Percentiles rank a stretch among this genome's conserved stretches.
phyloP scores from a whole-genome alignment of 92 coral and sea anemone genomes.

The Montipora capitata region DNA sequence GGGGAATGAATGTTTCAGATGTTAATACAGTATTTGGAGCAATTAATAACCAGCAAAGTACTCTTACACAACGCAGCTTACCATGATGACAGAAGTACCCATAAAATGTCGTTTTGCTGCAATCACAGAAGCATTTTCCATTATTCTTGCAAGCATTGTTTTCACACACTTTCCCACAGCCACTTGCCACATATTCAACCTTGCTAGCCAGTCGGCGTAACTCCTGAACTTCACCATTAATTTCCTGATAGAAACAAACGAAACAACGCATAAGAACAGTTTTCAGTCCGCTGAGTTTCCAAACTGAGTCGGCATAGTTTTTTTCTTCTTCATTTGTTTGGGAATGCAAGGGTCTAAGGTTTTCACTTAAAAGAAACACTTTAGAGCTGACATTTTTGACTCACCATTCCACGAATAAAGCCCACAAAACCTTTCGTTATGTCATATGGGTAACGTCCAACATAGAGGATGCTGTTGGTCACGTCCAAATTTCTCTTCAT shows the following conservation, averaged over 20 bases:
- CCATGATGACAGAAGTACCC: slow-evolving; percentile 88
- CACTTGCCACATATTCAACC: slow-evolving; percentile 74
- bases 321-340: too few relatives aligned
- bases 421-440: slow-evolving; percentile 86
- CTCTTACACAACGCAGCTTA: slow-evolving; percentile 8
- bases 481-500: slow-evolving; percentile 74
- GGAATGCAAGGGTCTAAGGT: too few relatives aligned
- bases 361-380: too few relatives aligned
- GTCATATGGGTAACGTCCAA: slow-evolving; percentile 80
- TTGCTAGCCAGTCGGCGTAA: slow-evolving; percentile 68
- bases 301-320: too few relatives aligned
- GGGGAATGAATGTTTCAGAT: too few relatives aligned
- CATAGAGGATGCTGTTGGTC: slow-evolving; percentile 43
- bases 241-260: slow-evolving; percentile 51
- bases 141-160: slow-evolving; percentile 63
- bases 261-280: background rate
- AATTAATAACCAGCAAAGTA: background rate
- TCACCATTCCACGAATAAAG: slow-evolving; percentile 89
- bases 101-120: slow-evolving; percentile 85
- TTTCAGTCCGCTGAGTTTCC: too few relatives aligned
- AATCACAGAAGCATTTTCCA: slow-evolving; percentile 82
- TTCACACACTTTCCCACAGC: slow-evolving; percentile 80
- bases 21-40: too few relatives aligned
- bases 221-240: slow-evolving; percentile 82
- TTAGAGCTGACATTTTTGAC: background rate